Percentiles rank a stretch among this genome's conserved stretches.
phyloP scores from a whole-genome alignment of 2,888 invertebrate species.

The Heliconius sara region DNA sequence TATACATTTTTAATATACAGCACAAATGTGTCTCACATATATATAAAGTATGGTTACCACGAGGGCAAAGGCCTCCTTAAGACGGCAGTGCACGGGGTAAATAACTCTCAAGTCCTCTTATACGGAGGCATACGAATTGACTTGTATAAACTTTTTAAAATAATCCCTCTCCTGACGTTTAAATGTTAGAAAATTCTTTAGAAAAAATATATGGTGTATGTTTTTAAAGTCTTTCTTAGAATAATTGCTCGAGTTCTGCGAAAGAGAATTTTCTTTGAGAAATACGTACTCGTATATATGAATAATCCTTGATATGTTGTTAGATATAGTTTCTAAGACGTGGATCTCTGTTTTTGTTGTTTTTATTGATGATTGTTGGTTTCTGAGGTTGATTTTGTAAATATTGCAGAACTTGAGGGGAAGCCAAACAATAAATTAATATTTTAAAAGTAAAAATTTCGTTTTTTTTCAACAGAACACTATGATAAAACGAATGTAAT shows the following conservation, averaged over 20 bases:
- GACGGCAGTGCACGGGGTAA: conserved; percentile 32
- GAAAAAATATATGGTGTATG: neutral
- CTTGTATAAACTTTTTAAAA: conserved; percentile 30
- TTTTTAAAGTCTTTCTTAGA: neutral
- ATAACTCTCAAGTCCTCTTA: conserved; percentile 23
- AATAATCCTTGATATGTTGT: neutral
- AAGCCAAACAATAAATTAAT: too few species aligned
- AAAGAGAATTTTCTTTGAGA: neutral
- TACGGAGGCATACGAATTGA: conserved; percentile 31
- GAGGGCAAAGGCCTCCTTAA: conserved; percentile 37
- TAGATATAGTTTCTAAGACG: neutral
- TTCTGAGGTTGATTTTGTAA: too few species aligned
- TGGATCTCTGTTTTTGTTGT: neutral
- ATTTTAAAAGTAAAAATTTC: too few species aligned
- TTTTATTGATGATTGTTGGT: too few species aligned
- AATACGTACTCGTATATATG: neutral
- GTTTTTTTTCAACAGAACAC: too few species aligned
- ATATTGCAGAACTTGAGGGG: too few species aligned
- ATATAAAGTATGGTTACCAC: conserved; percentile 9
- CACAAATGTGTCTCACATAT: neutral
- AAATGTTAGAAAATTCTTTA: conserved; percentile 15
- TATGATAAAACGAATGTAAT: too few species aligned
- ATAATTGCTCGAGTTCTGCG: neutral
- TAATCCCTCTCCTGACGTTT: conserved; percentile 15
- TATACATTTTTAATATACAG: neutral